These are phyloP conservation scores for Leucoraja ocellata DNA, from an alignment of 2,797 vertebrate species.

Conservation along the genomic window DNA sequence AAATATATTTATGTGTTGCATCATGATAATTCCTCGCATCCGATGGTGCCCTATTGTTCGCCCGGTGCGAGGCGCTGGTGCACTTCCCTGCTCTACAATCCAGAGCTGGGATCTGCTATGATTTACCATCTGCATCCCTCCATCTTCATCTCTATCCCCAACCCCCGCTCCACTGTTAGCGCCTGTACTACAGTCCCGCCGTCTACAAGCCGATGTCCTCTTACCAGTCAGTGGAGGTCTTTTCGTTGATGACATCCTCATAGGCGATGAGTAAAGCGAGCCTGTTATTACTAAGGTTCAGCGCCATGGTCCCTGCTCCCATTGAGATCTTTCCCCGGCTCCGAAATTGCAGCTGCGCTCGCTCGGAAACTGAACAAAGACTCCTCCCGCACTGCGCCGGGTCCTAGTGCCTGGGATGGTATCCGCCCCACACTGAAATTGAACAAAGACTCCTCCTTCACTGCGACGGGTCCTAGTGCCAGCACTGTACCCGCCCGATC, in stretches of 20 bases:
- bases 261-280: conserved; percentile 87
- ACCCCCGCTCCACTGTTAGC: not conserved
- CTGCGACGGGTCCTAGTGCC: not conserved
- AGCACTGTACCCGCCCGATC: not conserved
- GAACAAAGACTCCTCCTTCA: not conserved
- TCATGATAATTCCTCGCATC: not conserved
- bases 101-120: not conserved
- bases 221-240: conserved; percentile 84
- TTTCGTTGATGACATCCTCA: conserved; percentile 87
- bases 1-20: not conserved
- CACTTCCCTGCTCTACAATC: conserved; percentile 42
- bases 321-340: conserved; percentile 7
- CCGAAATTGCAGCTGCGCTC: not conserved
- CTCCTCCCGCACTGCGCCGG: not conserved
- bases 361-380: conserved; percentile 17
- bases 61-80: not conserved
- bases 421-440: not conserved
- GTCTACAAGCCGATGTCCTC: conserved; percentile 49
- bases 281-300: conserved; percentile 82
- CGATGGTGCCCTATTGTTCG: not conserved
- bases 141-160: conserved; percentile 46
- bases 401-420: not conserved
- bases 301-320: conserved; percentile 37
- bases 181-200: not conserved
- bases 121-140: conserved; percentile 57